Evolutionary conservation across 2,113 vertebrate species (phyloP), one percentile per base, ranked within the genome.

Genomic region (Herpailurus yagouaroundi): DNA sequence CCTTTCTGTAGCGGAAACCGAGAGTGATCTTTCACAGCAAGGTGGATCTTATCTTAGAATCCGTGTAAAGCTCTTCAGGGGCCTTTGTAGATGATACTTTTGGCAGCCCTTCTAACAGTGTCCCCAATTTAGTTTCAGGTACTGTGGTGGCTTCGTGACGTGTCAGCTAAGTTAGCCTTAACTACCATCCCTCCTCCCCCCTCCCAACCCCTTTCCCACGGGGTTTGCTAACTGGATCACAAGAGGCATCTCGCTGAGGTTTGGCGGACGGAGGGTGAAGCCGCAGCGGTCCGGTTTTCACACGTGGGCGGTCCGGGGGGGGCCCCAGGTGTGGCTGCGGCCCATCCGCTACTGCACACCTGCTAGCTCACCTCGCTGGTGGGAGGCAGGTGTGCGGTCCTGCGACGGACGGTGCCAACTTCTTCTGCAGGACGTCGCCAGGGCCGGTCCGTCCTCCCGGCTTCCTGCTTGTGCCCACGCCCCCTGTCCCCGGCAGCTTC

Each of bases 241-340:
- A 0, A 15, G 33, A n/a, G n/a, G 38, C 33, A 23, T 38, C 13
- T 19, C 12, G 10, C 2, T 52, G 80, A 23, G 85, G 27, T 21
- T 4, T 15, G 25, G 50, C 6, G 0, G 25, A 12, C 12, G 13
- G 21, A 10, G 11, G 18, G 9, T 4, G 48, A 19, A 7, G 77
- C 0, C 0, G 48, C 63, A 23, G 48, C 52, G 3, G 0, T 1
- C 2, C 1, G 50, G 63, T 5, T 6, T 21, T 4, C 4, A 48
- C 1, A 31, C 74, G 1, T 15, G 50, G 50, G 23, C 19, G 36
- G 74, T 4, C 38, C 2, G 64, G 15, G 12, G 8, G 10, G 31
- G 7, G 36, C 21, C 48, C 74, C 92, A 3, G 63, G 7, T 4
- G 50, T 0, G 63, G 36, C 36, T 11, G 66, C n/a, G 0, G 87